A percentile compares a stretch with the other conserved stretches of the same genome.
These are phyloP conservation scores for Archilochus colubris DNA, from an alignment of 2,113 vertebrate species.

Conservation along the genomic window DNA sequence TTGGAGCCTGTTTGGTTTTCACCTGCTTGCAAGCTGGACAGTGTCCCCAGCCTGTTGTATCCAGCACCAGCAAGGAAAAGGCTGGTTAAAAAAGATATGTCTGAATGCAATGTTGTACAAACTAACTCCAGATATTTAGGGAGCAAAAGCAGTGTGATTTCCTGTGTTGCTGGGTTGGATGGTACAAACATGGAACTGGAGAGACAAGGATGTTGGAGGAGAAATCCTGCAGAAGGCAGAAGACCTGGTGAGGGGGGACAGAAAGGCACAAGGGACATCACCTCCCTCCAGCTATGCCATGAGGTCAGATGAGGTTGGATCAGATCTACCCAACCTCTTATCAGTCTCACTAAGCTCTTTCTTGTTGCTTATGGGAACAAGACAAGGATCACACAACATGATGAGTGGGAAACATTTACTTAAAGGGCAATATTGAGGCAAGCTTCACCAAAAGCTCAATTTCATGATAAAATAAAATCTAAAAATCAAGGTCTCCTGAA, in stretches of 20 bases:
- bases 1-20: slow-evolving; percentile 11
- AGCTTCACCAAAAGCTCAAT: background rate
- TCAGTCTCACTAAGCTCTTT: background rate
- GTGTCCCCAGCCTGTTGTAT: background rate
- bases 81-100: background rate
- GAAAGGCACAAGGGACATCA: background rate
- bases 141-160: background rate
- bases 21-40: background rate
- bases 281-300: background rate
- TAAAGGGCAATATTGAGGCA: background rate
- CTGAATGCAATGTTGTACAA: background rate
- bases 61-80: background rate
- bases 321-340: background rate
- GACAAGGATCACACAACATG: accelerated
- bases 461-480: background rate
- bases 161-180: background rate
- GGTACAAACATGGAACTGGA: background rate
- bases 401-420: background rate
- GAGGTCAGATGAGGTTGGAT: background rate
- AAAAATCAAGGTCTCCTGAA: background rate
- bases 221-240: background rate
- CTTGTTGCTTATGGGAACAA: background rate
- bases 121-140: background rate
- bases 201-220: background rate
- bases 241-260: too few species aligned